A percentile compares a stretch with the other conserved stretches of the same genome.
Conservation (phyloP, 2,113 vertebrate species). For the Grallaria varia region DNA sequence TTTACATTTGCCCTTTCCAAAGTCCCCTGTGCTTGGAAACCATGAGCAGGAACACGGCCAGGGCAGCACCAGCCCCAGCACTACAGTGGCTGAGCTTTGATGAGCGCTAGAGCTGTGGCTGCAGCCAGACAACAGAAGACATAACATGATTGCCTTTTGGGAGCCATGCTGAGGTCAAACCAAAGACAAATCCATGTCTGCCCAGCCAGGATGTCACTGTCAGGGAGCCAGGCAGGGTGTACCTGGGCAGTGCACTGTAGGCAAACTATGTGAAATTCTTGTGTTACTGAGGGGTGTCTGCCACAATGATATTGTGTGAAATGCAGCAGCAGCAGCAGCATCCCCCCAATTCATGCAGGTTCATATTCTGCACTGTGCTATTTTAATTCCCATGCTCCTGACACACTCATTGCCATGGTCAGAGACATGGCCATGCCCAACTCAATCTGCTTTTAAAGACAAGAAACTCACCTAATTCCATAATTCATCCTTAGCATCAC, state of each 20-base stretch:
- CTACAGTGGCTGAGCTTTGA: neutral
- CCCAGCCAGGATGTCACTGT: neutral
- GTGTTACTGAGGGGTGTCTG: neutral
- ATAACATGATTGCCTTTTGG: neutral
- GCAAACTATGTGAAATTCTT: neutral
- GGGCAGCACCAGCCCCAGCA: neutral
- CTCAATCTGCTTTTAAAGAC: conserved; percentile 7
- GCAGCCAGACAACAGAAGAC: neutral
- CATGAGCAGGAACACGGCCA: neutral
- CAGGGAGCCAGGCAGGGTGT: neutral
- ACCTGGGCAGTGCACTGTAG: neutral
- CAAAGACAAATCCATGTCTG: neutral
- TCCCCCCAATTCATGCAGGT: neutral
- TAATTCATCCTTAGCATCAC: conserved; percentile 39
- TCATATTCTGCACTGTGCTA: neutral
- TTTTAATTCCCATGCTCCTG: neutral
- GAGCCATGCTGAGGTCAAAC: neutral
- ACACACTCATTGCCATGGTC: neutral
- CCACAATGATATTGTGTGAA: neutral
- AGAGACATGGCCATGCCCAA: neutral
- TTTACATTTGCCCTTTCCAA: neutral
- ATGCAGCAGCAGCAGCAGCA: neutral
- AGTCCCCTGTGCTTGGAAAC: neutral
- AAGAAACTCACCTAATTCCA: neutral
- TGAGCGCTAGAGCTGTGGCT: neutral